Evolutionary conservation across 2,888 invertebrate species (phyloP).

Genomic region (Tanypteryx hageni): DNA sequence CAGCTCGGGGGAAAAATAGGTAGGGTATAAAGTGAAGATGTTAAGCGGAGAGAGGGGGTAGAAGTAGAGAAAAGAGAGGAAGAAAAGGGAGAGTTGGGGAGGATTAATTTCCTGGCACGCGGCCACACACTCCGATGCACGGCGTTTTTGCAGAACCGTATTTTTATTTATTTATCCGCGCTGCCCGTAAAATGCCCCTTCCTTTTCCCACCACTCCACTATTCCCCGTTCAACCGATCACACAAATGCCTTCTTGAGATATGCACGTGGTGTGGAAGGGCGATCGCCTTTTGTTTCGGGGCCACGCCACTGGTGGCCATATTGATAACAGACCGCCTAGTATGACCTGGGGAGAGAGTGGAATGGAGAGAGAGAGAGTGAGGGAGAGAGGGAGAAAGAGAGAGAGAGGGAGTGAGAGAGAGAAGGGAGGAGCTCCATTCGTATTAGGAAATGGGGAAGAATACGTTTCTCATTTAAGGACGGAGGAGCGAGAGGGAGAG

Average conservation of each 20-base stretch:
- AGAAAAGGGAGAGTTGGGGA: conserved; percentile 35
- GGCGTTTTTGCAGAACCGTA: conserved; percentile 31
- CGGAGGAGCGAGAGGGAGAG: background rate
- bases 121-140: conserved; percentile 37
- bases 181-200: background rate
- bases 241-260: conserved; percentile 50
- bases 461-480: background rate
- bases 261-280: conserved; percentile 47
- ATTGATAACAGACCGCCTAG: conserved; percentile 39
- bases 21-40: background rate
- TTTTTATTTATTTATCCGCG: conserved; percentile 38
- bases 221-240: conserved; percentile 46
- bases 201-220: background rate
- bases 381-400: background rate
- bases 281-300: conserved; percentile 31
- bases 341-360: background rate
- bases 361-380: background rate
- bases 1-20: background rate
- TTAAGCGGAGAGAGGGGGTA: background rate
- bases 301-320: conserved; percentile 52
- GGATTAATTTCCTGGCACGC: conserved; percentile 56
- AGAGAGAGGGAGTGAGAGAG: background rate
- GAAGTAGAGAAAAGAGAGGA: background rate
- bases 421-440: background rate
- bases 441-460: background rate